Conservation (phyloP, 2,113 vertebrate genomes). For the Nymphicus hollandicus region DNA sequence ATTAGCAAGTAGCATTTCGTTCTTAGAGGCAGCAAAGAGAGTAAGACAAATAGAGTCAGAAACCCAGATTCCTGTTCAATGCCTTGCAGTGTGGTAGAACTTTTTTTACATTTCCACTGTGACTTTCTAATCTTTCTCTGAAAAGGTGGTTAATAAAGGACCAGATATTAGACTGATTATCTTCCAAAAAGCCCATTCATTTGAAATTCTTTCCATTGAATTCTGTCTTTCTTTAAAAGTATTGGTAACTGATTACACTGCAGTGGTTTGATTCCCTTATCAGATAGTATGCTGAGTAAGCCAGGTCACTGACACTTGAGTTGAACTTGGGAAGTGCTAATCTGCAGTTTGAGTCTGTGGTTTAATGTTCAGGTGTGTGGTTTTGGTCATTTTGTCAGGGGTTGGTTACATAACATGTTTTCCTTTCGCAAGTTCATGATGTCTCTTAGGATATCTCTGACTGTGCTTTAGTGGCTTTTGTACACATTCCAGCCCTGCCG, state of each 20-base stretch:
- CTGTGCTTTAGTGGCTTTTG: conserved; percentile 30
- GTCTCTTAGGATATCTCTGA: conserved; percentile 50
- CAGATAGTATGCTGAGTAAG: background rate
- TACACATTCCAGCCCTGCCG: conserved; percentile 56
- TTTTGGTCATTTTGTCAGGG: background rate
- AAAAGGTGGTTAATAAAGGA: background rate
- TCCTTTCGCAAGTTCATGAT: conserved; percentile 19
- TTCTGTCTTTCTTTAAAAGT: background rate
- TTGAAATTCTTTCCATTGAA: background rate
- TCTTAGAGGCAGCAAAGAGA: background rate
- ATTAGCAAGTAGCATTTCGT: background rate
- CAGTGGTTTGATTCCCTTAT: background rate
- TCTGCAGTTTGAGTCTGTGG: background rate
- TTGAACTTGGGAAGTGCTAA: background rate
- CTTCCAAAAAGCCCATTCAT: background rate
- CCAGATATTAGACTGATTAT: background rate
- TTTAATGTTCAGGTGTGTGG: conserved; percentile 47
- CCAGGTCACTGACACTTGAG: background rate
- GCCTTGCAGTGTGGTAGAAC: background rate
- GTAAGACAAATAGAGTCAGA: background rate
- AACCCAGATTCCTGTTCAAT: background rate
- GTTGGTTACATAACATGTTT: conserved; percentile 6
- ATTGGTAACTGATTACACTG: background rate
- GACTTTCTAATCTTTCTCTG: background rate
- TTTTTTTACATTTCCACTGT: background rate